Evolutionary conservation across 2,888 invertebrate species (phyloP), one percentile per base, ranked within the genome.

Genomic region (Callosobruchus maculatus): DNA sequence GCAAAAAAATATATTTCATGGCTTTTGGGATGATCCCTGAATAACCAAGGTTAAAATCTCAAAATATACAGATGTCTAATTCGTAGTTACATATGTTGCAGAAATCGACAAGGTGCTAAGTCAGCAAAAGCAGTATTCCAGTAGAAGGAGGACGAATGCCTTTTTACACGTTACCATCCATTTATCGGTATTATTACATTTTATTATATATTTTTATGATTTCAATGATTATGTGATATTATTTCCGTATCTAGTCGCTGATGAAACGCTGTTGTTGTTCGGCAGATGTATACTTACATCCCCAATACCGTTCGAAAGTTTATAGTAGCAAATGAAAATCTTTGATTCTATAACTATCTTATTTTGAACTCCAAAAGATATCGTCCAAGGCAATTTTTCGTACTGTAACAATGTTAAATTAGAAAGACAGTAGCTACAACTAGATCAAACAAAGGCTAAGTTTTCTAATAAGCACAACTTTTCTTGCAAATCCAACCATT

Each of bases 111-210:
- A 76, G 79, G 79, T 72, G 80, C 83, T 74, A 84, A 84, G 77
- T 85, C 85, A 67, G 84, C 84, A 68, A 84, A 83, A 76, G 80
- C 83, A 73, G 82, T 68, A 78, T 84, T 77, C 77, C 76, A 75
- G 70, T 75, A 73, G 78, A 73, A 73, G 49, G 49, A 13, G 13
- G 18, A 7, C 9, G 3, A 26, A 13, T 49, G 13, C 18, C 49
- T 68, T 68, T 20, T 70, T 49, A 49, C 49, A 49, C 49, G 49
- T 49, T 49, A 49, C 49, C 49, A 49, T 49, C 49, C 49, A 49
- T 49, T 49, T 49, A 49, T 49, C 49, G 49, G 49, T 49, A 49
- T 49, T 49, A 49, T 49, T 49, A 49, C 49, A 49, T 49, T 49
- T 49, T 49, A 49, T 49, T 49, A 49, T 49, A 49, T 18, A 49